Evolutionary conservation across 2,113 vertebrate species (phyloP).

Genomic region (Mystacornis crossleyi): DNA sequence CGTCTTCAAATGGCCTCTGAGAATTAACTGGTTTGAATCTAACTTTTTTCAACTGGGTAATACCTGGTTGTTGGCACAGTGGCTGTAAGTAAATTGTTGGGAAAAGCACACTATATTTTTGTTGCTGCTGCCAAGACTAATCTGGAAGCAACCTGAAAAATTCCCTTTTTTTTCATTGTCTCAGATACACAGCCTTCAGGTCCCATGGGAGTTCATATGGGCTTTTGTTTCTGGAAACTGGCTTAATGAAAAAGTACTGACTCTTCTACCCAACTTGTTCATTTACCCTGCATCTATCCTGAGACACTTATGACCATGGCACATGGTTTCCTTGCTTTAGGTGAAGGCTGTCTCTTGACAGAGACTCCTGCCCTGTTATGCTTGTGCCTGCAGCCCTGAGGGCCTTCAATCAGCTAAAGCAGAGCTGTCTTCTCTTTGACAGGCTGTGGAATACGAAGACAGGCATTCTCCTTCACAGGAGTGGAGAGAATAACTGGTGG

Average conservation of each 20-base stretch:
- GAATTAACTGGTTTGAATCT: not conserved
- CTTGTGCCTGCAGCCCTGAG: not conserved
- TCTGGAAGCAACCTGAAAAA: not conserved
- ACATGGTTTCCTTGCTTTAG: not conserved
- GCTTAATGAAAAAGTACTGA: not conserved
- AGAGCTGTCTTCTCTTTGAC: not conserved
- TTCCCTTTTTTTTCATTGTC: not conserved
- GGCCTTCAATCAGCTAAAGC: not conserved
- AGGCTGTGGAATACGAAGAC: slow-evolving; percentile 75
- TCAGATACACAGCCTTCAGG: not conserved
- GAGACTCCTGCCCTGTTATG: not conserved
- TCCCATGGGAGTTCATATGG: not conserved
- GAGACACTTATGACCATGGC: not conserved
- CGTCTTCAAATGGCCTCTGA: not conserved
- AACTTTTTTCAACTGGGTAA: not conserved
- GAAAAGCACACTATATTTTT: not conserved
- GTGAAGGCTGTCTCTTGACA: not conserved
- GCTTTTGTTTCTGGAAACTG: not conserved
- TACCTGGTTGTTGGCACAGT: not conserved
- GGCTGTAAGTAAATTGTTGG: not conserved
- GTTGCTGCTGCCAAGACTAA: not conserved
- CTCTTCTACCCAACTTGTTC: not conserved
- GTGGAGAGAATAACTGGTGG: slow-evolving; percentile 84
- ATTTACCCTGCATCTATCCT: not conserved
- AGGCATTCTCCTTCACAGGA: slow-evolving; percentile 39